phyloP scores from a whole-genome alignment of 2,113 vertebrate genomes.

The Ochotona princeps region DNA sequence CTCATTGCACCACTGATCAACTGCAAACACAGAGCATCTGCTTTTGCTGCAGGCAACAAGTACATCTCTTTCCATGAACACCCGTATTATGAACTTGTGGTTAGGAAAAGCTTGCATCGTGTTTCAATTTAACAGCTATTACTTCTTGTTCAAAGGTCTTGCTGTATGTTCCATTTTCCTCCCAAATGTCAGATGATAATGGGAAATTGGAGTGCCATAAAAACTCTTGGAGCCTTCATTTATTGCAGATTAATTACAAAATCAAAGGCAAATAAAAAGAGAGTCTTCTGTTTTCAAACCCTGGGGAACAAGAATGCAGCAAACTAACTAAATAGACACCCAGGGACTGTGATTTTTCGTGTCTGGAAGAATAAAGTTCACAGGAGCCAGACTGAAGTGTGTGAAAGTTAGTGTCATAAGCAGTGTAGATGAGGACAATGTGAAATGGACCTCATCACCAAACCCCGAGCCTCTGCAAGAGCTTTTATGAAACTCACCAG shows the following conservation, averaged over 20 bases:
- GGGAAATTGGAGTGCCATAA: slow-evolving; percentile 55
- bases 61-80: slow-evolving; percentile 2
- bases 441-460: neutral
- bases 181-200: slow-evolving; percentile 71
- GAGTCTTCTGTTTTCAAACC: slow-evolving; percentile 31
- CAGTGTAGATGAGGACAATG: neutral
- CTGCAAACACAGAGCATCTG: slow-evolving; percentile 54
- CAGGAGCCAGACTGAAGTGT: neutral
- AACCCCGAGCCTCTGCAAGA: neutral
- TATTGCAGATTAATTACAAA: slow-evolving; percentile 72
- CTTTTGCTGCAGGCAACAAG: slow-evolving; percentile 2
- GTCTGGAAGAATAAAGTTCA: neutral
- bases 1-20: neutral
- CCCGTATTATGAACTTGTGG: slow-evolving; percentile 18
- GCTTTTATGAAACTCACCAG: neutral
- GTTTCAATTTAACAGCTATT: slow-evolving; percentile 70
- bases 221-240: slow-evolving; percentile 53
- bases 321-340: slow-evolving; percentile 9
- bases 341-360: neutral
- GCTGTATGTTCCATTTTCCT: slow-evolving; percentile 39
- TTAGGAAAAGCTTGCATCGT: slow-evolving; percentile 49
- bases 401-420: neutral
- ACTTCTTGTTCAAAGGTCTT: slow-evolving; percentile 61
- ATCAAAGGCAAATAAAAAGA: slow-evolving; percentile 47
- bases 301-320: neutral